phyloP scores from a whole-genome alignment of 1,140 invertebrate species.

The Drosophila sechellia region DNA sequence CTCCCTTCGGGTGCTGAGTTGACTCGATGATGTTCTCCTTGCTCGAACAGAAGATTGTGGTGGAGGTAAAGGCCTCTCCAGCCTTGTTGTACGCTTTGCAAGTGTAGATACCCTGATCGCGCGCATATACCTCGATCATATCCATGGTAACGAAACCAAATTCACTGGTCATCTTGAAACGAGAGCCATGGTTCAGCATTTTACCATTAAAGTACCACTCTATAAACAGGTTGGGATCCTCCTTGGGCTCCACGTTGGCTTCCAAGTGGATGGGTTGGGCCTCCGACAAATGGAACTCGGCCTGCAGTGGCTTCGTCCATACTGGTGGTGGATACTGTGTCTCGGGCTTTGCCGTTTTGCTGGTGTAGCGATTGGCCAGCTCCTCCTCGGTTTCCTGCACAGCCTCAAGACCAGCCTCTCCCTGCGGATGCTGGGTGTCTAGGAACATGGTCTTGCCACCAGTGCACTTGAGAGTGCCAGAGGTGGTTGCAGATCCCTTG shows the following conservation, averaged over 20 bases:
- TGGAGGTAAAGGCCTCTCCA: constrained; percentile 96
- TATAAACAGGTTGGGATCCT: constrained; percentile 97
- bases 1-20: constrained; percentile 96
- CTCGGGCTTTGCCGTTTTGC: constrained; percentile 88
- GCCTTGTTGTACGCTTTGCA: constrained; percentile 94
- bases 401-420: constrained; percentile 92
- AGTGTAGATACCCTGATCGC: constrained; percentile 97
- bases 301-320: constrained; percentile 92
- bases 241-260: constrained; percentile 96
- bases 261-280: constrained; percentile 96
- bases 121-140: constrained; percentile 94
- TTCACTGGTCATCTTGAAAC: constrained; percentile 95
- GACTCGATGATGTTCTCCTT: constrained; percentile 94
- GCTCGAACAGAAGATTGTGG: constrained; percentile 92
- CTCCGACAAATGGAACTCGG: constrained; percentile 94
- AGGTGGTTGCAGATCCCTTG: constrained; percentile 94
- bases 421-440: constrained; percentile 96
- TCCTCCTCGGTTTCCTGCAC: constrained; percentile 94
- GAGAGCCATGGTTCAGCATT: constrained; percentile 91
- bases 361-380: constrained; percentile 88
- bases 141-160: constrained; percentile 97
- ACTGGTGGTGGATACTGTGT: constrained; percentile 93
- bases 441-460: constrained; percentile 91
- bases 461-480: constrained; percentile 93
- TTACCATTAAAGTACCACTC: constrained; percentile 98